A percentile compares a stretch with the other conserved stretches of the same genome.
Conservation (phyloP, 2,888 invertebrate genomes). For the Resseliella maxima region DNA sequence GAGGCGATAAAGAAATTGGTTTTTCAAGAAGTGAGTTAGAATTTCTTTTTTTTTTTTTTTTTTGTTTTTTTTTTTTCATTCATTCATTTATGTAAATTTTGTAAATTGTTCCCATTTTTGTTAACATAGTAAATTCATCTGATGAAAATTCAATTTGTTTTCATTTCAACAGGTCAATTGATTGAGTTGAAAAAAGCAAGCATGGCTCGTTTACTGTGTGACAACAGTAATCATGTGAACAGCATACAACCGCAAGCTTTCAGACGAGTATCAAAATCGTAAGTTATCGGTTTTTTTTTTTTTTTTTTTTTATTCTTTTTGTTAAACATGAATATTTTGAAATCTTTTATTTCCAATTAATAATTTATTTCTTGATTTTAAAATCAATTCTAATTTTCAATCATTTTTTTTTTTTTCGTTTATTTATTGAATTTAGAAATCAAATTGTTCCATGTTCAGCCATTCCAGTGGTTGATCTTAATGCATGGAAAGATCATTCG, state of each 20-base stretch:
- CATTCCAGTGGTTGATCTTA: slow-evolving; percentile 73
- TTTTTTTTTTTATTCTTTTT: slow-evolving; percentile 39
- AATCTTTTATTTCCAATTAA: slow-evolving; percentile 15
- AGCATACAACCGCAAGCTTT: slow-evolving; percentile 78
- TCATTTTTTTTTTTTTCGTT: no score
- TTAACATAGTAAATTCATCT: slow-evolving; percentile 60
- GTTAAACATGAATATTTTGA: slow-evolving; percentile 51
- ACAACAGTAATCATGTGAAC: slow-evolving; percentile 78
- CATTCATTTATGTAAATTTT: no score
- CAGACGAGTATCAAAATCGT: slow-evolving; percentile 72
- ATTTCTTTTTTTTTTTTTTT: no score
- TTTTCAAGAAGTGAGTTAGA: slow-evolving; percentile 75
- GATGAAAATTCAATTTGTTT: no score
- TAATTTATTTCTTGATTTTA: slow-evolving; percentile 39
- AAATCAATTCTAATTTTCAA: no score
- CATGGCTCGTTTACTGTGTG: slow-evolving; percentile 82
- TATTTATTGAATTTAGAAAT: slow-evolving; percentile 71
- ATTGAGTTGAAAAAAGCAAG: slow-evolving; percentile 81
- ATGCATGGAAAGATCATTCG: slow-evolving; percentile 71
- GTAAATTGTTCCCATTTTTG: not conserved
- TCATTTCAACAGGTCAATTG: slow-evolving; percentile 72
- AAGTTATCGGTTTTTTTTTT: slow-evolving; percentile 63
- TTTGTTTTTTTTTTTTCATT: no score
- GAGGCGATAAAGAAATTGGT: slow-evolving; percentile 72
- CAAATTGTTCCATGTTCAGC: slow-evolving; percentile 71